Evolutionary conservation across 2,888 invertebrate species (phyloP), one percentile per base, ranked within the genome.

Genomic region (Dicyrtomina minuta): DNA sequence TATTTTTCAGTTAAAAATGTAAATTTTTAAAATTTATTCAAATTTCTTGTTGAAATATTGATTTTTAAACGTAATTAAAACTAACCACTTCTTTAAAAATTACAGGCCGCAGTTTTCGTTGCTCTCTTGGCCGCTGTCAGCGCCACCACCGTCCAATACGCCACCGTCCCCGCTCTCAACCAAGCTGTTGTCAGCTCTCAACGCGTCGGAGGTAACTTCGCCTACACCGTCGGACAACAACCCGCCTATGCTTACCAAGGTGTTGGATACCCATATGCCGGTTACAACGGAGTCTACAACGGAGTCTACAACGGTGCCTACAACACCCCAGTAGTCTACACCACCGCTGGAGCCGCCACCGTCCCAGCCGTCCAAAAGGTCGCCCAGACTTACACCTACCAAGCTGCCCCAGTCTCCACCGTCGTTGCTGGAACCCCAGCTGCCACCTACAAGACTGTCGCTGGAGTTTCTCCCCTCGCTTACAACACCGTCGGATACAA

Each of bases 141-240:
- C 58, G 74, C 72, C 66, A 70, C 44, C 64, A 51, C 70, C 62
- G 60, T 53, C 58, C 41, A 64, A 62, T 66, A 59, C 61, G 33
- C 24, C 41, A 4, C 3, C 3, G 44, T 66, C 22, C 58, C 53
- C 12, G 44, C 67, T 15, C 56, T 49, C 15, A 53, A 61, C 58
- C 68, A 70, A 39, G 61, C 74, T 27, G 60, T 74, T 58, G 71
- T 72, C 64, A 67, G 61, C 49, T 68, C 74, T 33, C 61, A 72
- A 44, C 73, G 76, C 53, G 27, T 72, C 27, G 76, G 76, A 69
- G 73, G 74, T 12, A 71, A 71, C 72, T 76, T 72, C 56, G 72
- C 74, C 51, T 76, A 76, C 72, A 70, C 73, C 67, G 68, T 60
- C 22, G 41, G 60, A 60, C 33, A 66, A 26, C 53, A 58, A 39